These are phyloP conservation scores for Cephus rjabovi DNA, from an alignment of 2,888 invertebrate species.

Conservation along the genomic window DNA sequence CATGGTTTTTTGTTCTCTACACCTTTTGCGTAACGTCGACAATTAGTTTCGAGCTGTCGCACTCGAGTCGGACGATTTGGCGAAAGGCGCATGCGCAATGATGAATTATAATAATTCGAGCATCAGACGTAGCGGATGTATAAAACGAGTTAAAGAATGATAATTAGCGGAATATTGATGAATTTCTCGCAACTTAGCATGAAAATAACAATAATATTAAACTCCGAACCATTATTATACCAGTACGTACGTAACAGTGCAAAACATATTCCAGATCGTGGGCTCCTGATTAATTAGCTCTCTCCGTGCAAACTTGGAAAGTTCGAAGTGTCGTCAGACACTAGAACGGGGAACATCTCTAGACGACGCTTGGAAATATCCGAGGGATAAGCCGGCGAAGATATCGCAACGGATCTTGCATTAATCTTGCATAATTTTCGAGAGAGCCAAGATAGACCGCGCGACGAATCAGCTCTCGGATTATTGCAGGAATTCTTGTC, in stretches of 20 bases:
- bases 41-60: background rate
- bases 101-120: background rate
- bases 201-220: background rate
- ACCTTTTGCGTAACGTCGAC: background rate
- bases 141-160: background rate
- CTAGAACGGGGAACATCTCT: background rate
- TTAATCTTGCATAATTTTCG: background rate
- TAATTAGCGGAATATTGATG: background rate
- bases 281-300: background rate
- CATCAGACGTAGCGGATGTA: background rate
- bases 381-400: background rate
- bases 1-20: background rate
- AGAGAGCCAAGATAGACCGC: background rate
- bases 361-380: background rate
- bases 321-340: background rate
- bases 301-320: background rate
- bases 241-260: background rate
- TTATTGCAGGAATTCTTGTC: background rate
- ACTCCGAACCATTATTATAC: background rate
- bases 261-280: background rate
- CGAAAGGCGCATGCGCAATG: background rate
- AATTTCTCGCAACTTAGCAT: background rate
- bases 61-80: background rate
- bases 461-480: background rate
- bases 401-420: background rate